These are phyloP conservation scores for Anthrax anthrax DNA, from an alignment of 2,888 invertebrate genomes.

Conservation along the genomic window DNA sequence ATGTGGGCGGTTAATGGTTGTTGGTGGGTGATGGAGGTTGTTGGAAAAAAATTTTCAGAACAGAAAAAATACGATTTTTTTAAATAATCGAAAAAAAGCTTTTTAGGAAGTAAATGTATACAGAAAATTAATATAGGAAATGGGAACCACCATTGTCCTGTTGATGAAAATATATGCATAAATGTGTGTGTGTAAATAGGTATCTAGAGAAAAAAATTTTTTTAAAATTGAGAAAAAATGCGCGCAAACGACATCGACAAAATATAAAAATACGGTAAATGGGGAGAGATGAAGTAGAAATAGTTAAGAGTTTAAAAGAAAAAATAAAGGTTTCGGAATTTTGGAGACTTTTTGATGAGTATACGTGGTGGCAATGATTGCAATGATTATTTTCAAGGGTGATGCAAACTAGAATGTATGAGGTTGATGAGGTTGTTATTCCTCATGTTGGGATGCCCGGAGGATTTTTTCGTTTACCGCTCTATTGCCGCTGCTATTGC, in stretches of 20 bases:
- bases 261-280: not conserved
- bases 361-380: not conserved
- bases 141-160: not conserved
- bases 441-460: too few relatives aligned
- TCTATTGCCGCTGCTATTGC: constrained; percentile 1
- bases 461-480: not conserved
- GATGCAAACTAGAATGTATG: not conserved
- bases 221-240: constrained; percentile 3
- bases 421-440: constrained; percentile 2
- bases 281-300: not conserved
- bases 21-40: not conserved
- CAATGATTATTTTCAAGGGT: too few relatives aligned
- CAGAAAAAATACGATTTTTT: constrained; percentile 7
- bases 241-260: constrained; percentile 6
- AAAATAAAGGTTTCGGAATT: constrained; percentile 1
- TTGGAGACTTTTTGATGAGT: constrained; percentile 4
- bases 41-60: constrained; percentile 1
- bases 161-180: not conserved
- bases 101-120: not conserved
- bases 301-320: not conserved
- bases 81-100: constrained; percentile 7
- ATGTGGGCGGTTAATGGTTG: constrained; percentile 2
- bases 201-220: not conserved
- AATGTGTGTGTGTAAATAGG: too few relatives aligned
- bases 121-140: too few relatives aligned